Conservation (phyloP, 1,140 invertebrate species). For the Tenebrio molitor region DNA sequence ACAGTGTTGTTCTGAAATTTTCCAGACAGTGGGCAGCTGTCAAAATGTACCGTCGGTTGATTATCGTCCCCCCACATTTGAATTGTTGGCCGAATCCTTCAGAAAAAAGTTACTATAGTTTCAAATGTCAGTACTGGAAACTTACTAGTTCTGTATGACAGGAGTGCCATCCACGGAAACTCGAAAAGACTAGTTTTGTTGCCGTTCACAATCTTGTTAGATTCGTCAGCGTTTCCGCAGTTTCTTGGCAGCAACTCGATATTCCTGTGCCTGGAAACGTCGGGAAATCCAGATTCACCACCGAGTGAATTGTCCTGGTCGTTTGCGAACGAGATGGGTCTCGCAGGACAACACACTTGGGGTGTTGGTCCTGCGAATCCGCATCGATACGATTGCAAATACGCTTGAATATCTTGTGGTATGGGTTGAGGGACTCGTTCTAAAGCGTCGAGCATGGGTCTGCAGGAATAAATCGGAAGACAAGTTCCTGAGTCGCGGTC, state of each 20-base stretch:
- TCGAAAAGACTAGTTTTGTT: conserved; percentile 72
- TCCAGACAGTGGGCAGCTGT: conserved; percentile 80
- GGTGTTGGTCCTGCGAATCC: conserved; percentile 66
- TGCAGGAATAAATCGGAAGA: conserved; percentile 49
- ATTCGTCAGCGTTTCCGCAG: conserved; percentile 65
- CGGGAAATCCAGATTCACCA: conserved; percentile 59
- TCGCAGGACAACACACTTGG: conserved; percentile 69
- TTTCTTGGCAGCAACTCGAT: conserved; percentile 66
- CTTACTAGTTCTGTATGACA: conserved; percentile 69
- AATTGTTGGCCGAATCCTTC: conserved; percentile 67
- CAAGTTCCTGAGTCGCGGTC: conserved; percentile 64
- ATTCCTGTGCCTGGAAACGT: conserved; percentile 71
- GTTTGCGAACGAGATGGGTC: conserved; percentile 42
- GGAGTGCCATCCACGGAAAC: conserved; percentile 78
- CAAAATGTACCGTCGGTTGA: conserved; percentile 75
- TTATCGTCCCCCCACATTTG: conserved; percentile 76
- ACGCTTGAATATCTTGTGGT: conserved; percentile 45
- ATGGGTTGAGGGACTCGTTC: conserved; percentile 62
- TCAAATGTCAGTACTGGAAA: not conserved
- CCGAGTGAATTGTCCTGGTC: not conserved
- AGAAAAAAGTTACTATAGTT: conserved; percentile 39
- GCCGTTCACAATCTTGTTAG: conserved; percentile 70
- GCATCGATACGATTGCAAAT: conserved; percentile 66
- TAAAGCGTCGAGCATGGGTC: not conserved
- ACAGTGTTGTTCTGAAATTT: conserved; percentile 65